These are phyloP conservation scores for Diadophis punctatus DNA, from an alignment of 2,113 vertebrate species.

Conservation along the genomic window DNA sequence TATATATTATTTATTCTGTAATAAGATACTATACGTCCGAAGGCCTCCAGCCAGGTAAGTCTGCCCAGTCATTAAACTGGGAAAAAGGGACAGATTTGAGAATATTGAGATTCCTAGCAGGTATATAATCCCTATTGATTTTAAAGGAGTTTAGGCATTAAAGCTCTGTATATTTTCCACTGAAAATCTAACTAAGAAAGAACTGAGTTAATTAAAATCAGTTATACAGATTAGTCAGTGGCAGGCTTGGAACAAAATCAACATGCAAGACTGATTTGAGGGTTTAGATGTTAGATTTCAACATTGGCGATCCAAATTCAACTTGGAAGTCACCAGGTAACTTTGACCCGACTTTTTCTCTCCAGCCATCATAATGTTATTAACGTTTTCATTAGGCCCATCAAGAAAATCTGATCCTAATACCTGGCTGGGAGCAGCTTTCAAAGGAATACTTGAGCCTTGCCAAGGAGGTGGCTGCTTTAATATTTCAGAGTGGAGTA, in stretches of 20 bases:
- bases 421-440: neutral
- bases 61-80: neutral
- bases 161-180: neutral
- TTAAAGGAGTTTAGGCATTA: constrained; percentile 11
- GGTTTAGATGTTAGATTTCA: neutral
- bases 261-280: neutral
- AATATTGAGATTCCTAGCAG: neutral
- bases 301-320: neutral
- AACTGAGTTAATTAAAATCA: constrained; percentile 25
- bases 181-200: constrained; percentile 19
- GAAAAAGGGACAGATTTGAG: neutral
- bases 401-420: neutral
- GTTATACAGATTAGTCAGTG: neutral
- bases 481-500: neutral
- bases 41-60: neutral
- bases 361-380: neutral
- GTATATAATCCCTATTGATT: constrained; percentile 25
- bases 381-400: neutral
- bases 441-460: neutral
- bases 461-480: neutral
- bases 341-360: neutral
- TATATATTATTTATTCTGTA: neutral
- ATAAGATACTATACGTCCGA: neutral
- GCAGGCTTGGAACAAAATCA: neutral
- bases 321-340: neutral